Base-by-base conservation (phyloP, 2,797 vertebrate genomes). In the Tolypeutes matacus region DNA sequence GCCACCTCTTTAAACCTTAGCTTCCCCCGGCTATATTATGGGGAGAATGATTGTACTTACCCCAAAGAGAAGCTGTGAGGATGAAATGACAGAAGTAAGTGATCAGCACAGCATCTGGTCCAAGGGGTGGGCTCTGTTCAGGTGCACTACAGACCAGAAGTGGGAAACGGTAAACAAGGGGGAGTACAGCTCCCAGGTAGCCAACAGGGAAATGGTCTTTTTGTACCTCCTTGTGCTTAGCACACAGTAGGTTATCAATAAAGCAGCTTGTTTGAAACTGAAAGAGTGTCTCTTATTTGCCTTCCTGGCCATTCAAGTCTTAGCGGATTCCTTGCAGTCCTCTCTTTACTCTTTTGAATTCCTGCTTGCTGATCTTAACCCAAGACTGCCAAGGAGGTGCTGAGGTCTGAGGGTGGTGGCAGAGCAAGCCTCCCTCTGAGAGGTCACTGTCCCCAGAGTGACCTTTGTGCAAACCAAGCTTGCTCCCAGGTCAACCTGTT, bases 401-500 rank as follows among this genome's bases (percentile, higher is more conserved):
- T 0, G 3, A 42, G 18, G 39, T 67, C 80, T 72, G 65, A 72
- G 64, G 56, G 31, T 73, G 42, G 34, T 87, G 82, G n/a, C 25
- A 56, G 36, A 89, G 17, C 31, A 46, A 65, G n/a, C 11, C 51
- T 67, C 53, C 39, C 53, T 80, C 72, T 49, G 95, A 67, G 73
- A 90, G 31, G 49, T 53, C 67, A 77, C 34, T 34, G 56, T 93
- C 64, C 92, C 80, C 78, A 58, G 72, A 87, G 51, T 80, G 94
- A 93, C 86, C 88, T 94, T 65, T 93, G 76, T 60, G 75, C 49
- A 72, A 93, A 76, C n/a, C 11, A 10, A 95, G 73, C 56, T 83
- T 80, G 86, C 12, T 78, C 62, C 84, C 83, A 58, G 76, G 89
- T 91, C 93, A 94, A 21, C 86, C 77, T 89, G 86, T 91, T 95